phyloP scores from a whole-genome alignment of 2,888 invertebrate genomes.

The Protophormia terraenovae region DNA sequence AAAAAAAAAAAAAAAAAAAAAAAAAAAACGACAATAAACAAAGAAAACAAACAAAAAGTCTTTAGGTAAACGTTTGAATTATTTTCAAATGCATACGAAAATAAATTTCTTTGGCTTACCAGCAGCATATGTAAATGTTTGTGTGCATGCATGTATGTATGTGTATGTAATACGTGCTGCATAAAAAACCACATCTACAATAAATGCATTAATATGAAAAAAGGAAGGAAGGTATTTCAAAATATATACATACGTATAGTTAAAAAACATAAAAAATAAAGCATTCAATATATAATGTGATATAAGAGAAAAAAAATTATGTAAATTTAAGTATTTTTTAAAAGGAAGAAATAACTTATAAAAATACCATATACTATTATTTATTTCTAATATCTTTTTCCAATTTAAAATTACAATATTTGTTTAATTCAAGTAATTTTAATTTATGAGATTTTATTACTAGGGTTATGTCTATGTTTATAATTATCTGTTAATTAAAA shows the following conservation, averaged over 20 bases:
- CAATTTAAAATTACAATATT: no score
- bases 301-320: not conserved
- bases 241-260: conserved; percentile 22
- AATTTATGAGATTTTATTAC: no score
- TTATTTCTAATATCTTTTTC: no score
- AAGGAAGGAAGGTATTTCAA: not conserved
- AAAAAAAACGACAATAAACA: not conserved
- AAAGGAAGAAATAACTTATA: not conserved
- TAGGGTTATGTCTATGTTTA: no score
- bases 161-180: not conserved
- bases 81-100: conserved; percentile 54
- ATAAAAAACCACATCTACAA: conserved; percentile 23
- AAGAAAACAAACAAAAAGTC: conserved; percentile 38
- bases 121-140: conserved; percentile 2
- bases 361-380: no score
- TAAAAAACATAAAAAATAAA: not conserved
- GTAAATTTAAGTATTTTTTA: not conserved
- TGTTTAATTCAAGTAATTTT: no score
- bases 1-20: no score
- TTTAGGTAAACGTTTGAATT: conserved; percentile 62
- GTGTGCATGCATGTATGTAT: not conserved
- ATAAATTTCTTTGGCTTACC: conserved; percentile 60
- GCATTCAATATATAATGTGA: not conserved
- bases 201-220: conserved; percentile 29
- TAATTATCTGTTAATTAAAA: no score